Conservation (phyloP, 1,140 invertebrate species). For the Drosophila biarmipes region DNA sequence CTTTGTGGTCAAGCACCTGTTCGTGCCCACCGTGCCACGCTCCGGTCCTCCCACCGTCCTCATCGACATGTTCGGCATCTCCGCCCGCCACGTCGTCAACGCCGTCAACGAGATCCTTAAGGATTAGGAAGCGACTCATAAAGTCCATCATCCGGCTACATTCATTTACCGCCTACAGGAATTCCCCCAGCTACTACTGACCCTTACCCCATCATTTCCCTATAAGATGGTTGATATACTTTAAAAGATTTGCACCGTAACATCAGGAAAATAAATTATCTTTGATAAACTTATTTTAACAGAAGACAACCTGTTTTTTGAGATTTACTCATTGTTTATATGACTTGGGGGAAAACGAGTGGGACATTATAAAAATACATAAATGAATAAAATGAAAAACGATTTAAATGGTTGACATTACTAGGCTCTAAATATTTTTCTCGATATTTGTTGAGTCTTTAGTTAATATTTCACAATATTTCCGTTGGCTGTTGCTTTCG, state of each 20-base stretch:
- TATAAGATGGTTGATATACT: slow-evolving; percentile 10
- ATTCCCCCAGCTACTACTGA: slow-evolving; percentile 6
- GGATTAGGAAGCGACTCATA: slow-evolving; percentile 80
- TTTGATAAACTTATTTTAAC: slow-evolving; percentile 17
- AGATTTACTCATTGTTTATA: too few species aligned
- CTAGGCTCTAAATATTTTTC: too few species aligned
- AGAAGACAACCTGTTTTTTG: not conserved
- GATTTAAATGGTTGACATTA: too few species aligned
- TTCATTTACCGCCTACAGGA: slow-evolving; percentile 14
- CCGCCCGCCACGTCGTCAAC: slow-evolving; percentile 90
- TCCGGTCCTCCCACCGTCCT: slow-evolving; percentile 95
- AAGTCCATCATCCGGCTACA: not conserved
- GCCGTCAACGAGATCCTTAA: slow-evolving; percentile 89
- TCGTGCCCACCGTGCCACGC: slow-evolving; percentile 94
- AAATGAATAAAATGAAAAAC: too few species aligned
- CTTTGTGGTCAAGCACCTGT: slow-evolving; percentile 93
- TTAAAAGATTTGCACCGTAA: slow-evolving; percentile 18
- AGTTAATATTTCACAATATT: too few species aligned
- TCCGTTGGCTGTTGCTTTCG: too few species aligned
- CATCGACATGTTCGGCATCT: slow-evolving; percentile 95
- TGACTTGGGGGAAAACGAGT: too few species aligned
- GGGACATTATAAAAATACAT: too few species aligned
- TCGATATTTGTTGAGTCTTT: too few species aligned
- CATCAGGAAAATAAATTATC: slow-evolving; percentile 26
- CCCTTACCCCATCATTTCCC: slow-evolving; percentile 13